Evolutionary conservation across 2,888 invertebrate genomes (phyloP), one percentile per base, ranked within the genome.

Genomic region (Pristionchus maxplancki): DNA sequence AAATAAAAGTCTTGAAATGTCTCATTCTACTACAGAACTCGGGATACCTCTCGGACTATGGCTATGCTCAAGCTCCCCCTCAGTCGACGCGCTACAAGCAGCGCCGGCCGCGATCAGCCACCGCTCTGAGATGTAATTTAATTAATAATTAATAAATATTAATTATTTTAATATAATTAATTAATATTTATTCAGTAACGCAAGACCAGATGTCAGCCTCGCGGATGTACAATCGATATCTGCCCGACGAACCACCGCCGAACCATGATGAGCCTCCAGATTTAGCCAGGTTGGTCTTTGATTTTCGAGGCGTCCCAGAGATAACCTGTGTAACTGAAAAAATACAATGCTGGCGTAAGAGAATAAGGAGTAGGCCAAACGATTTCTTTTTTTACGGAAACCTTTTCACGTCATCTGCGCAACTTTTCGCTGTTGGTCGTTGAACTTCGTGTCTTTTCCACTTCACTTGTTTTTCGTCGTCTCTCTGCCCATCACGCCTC

Each of bases 41-140:
- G 31, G 92, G 93, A 13, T 93, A 93, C 82, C 88, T 92, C 15
- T 93, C 93, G 15, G 93, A 93, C 89, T 92, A 93, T 88, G 91
- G 91, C 0, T 92, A 92, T 88, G 90, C 90, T 8, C 89, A 90
- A 83, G 88, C 89, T 44, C 88, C 90, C 20, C 89, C 81, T 24
- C 88, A 91, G 8, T 87, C 88, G n/a, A 90, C 88, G 83, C 87
- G 91, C 83, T 88, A 91, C 71, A 89, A 90, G 85, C 91, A 91
- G n/a, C 87, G 93, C 71, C 64, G 93, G 71, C 92, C 92, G 20
- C 83, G 92, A 44, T 91, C 91, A 90, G 93, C 93, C 28, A 93
- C 93, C 62, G 92, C 93, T 44, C 90, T 93, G 90, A 90, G 91
- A 37, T 90, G 93, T 93, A 86, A 90, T 78, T 40, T 13, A 28